Conservation (phyloP, 2,113 vertebrate species). For the Orientallactaga bullata region DNA sequence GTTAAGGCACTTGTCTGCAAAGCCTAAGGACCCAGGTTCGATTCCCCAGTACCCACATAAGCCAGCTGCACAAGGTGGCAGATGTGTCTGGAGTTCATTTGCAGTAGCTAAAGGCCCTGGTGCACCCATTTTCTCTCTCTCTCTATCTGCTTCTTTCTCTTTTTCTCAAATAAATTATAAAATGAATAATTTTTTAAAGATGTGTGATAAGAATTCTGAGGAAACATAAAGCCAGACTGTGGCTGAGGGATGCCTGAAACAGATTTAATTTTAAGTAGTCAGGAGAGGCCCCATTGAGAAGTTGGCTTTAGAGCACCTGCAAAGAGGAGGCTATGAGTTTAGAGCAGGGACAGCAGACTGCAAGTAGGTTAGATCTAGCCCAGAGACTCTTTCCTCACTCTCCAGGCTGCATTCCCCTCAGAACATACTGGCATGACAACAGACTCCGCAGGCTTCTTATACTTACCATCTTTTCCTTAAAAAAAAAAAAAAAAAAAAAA, state of each 20-base stretch:
- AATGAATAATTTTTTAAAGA: neutral
- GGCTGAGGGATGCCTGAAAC: neutral
- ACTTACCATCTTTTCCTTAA: neutral
- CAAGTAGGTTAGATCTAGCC: neutral
- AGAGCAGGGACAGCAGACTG: fast-evolving
- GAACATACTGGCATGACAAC: no score
- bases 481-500: neutral
- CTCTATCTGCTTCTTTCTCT: no score
- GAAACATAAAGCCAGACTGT: neutral
- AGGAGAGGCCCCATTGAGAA: neutral
- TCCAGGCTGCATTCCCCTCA: fast-evolving
- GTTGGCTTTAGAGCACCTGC: fast-evolving
- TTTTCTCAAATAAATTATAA: no score
- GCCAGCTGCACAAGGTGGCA: no score
- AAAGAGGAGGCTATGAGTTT: neutral
- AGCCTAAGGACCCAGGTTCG: no score
- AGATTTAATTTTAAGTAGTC: neutral
- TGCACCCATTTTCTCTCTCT: no score
- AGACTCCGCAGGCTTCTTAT: neutral
- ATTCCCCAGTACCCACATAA: no score
- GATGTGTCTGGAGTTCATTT: no score
- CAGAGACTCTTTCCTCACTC: fast-evolving
- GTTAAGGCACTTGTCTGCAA: no score
- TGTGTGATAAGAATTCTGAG: neutral
- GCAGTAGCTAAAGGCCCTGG: no score